These are phyloP conservation scores for Panagrolaimus sp. DNA, from an alignment of 1,140 invertebrate genomes.

Conservation along the genomic window DNA sequence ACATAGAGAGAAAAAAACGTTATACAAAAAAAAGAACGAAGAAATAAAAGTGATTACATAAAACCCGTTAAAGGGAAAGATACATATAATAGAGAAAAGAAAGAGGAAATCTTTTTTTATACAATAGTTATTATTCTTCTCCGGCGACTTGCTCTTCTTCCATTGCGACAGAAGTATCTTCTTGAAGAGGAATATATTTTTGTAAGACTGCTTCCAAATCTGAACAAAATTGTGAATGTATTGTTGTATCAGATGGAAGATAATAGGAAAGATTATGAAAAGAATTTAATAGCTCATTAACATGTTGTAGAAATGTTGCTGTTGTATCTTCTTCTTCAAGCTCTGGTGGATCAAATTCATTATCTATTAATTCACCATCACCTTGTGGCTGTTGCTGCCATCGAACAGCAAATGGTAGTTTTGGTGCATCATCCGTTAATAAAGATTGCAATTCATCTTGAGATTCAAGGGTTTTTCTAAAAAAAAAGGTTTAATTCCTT, in stretches of 20 bases:
- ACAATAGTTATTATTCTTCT: not conserved
- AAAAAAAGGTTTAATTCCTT: not conserved
- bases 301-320: not conserved
- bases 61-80: no score
- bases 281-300: not conserved
- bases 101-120: no score
- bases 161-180: not conserved
- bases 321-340: not conserved
- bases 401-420: not conserved
- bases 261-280: not conserved
- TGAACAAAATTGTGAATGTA: not conserved
- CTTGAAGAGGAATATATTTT: not conserved
- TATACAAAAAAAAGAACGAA: no score
- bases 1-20: no score
- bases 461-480: constrained; percentile 5
- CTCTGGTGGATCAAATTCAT: not conserved
- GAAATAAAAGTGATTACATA: no score
- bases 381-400: not conserved
- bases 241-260: not conserved
- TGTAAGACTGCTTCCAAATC: not conserved
- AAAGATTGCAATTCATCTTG: not conserved
- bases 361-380: not conserved
- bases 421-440: not conserved
- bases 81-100: no score
- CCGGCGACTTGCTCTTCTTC: not conserved